These are phyloP conservation scores for Channa argus DNA, from an alignment of 2,113 vertebrate genomes.

Conservation along the genomic window DNA sequence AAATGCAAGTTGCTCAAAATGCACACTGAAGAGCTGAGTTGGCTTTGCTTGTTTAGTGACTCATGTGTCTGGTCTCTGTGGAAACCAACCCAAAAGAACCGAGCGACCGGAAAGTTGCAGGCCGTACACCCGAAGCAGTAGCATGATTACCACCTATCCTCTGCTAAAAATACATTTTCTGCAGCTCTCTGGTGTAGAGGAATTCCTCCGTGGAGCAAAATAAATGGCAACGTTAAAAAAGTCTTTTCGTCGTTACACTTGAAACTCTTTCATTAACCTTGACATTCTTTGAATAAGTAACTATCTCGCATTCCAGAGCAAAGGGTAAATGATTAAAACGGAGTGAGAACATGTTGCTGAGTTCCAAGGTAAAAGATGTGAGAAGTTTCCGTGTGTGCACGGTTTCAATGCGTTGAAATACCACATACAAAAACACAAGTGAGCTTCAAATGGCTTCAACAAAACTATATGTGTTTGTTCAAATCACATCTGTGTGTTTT, in stretches of 20 bases:
- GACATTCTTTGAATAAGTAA: conserved; percentile 60
- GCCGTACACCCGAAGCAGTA: conserved; percentile 40
- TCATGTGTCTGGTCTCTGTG: conserved; percentile 76
- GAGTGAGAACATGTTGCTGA: neutral
- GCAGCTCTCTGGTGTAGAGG: conserved; percentile 1
- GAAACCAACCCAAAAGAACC: conserved; percentile 62
- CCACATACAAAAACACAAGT: neutral
- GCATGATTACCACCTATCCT: conserved; percentile 54
- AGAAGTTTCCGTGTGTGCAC: no score
- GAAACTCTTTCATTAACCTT: conserved; percentile 39
- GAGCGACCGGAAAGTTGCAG: conserved; percentile 52
- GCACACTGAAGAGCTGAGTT: conserved; percentile 50
- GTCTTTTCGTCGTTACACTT: neutral
- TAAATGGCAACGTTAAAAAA: no score
- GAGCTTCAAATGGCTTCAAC: neutral
- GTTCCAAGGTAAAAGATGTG: neutral
- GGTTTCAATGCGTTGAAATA: neutral
- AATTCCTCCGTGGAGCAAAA: conserved; percentile 1
- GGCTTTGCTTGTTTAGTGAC: conserved; percentile 57
- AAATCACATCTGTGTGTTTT: no score
- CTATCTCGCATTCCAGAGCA: conserved; percentile 52
- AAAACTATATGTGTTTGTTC: neutral
- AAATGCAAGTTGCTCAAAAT: conserved; percentile 23
- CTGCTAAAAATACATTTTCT: conserved; percentile 61
- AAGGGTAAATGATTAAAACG: conserved; percentile 38